These are phyloP conservation scores for Antennarius maculatus DNA, from an alignment of 2,797 vertebrate genomes.

Conservation along the genomic window DNA sequence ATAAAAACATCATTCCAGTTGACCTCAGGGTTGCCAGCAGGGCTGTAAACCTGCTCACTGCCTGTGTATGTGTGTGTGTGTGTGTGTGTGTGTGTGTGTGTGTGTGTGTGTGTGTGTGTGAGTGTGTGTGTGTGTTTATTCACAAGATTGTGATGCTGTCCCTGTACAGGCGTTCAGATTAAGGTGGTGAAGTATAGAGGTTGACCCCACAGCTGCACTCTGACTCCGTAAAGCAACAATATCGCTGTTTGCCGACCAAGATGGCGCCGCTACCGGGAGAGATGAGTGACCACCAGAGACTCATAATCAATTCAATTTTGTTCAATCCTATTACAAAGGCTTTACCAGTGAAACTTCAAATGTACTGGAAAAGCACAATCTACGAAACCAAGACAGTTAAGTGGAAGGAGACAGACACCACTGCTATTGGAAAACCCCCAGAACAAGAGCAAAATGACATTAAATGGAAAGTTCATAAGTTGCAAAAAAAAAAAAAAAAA, in stretches of 20 bases:
- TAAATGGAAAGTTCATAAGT: too few species aligned
- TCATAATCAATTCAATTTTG: not conserved
- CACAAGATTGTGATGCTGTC: slow-evolving; percentile 9
- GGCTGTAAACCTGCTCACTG: slow-evolving; percentile 37
- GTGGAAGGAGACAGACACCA: too few species aligned
- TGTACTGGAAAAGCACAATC: too few species aligned
- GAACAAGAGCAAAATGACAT: too few species aligned
- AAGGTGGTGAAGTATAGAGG: slow-evolving; percentile 29
- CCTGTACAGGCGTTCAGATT: slow-evolving; percentile 33
- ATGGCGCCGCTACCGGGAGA: not conserved
- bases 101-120: slow-evolving; percentile 14
- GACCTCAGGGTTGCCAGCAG: slow-evolving; percentile 54
- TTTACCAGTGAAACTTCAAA: too few species aligned
- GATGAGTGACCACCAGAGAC: not conserved
- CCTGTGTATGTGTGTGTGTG: slow-evolving; percentile 20
- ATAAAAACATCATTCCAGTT: slow-evolving; percentile 62
- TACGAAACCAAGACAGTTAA: too few species aligned
- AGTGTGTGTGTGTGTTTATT: slow-evolving; percentile 3
- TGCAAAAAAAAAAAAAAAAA: too few species aligned
- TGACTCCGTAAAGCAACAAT: slow-evolving; percentile 37
- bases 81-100: slow-evolving; percentile 2
- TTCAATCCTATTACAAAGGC: too few species aligned
- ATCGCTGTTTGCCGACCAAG: slow-evolving; percentile 18
- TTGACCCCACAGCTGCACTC: slow-evolving; percentile 33
- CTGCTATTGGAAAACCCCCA: too few species aligned